Base-by-base conservation (phyloP, 2,888 invertebrate genomes). In the Oligia fasciuncula region DNA sequence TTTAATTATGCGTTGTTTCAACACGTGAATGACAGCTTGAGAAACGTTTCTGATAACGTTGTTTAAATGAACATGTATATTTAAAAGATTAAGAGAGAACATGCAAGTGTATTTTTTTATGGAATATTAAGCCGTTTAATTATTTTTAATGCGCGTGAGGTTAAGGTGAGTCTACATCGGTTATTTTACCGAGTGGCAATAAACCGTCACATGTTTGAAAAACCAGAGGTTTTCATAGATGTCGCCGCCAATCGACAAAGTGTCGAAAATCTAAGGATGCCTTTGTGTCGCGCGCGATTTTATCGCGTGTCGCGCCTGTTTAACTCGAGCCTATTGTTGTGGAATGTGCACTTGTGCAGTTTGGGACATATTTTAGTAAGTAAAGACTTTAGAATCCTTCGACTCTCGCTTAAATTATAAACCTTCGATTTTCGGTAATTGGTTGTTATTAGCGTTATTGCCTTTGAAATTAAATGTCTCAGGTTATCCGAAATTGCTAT, bases 1-100 rank as follows among this genome's bases (percentile, higher is more conserved):
- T 91, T 90, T 88, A 90, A 91, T 90, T 88, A 91, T 74, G 87
- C 85, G 76, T 81, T 89, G 77, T 90, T 85, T 81, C 87, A 89
- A 90, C 88, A 85, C 77, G 60, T 85, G 84, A 90, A 89, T 85
- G 90, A 89, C 90, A 89, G 85, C 73, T 86, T 77, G 76, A 85
- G 86, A 81, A 77, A 85, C 78, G 76, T 66, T 77, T 76, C 66
- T 79, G 91, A 90, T 90, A 90, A 87, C 81, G 84, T 83, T 80
- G 83, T 85, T 85, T 77, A 89, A 85, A 79, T 81, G 35, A 80
- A 88, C 77, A 79, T 81, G 80, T 87, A 81, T 86, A 80, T 86
- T 86, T 77, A 86, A 77, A 87, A 77, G 80, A 82, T 82, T 88
- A 85, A 79, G 83, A 63, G 19, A 23, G 54, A 87, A 84, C 57